Conservation (phyloP, 2,888 invertebrate species). For the Horisme vitalbata region DNA sequence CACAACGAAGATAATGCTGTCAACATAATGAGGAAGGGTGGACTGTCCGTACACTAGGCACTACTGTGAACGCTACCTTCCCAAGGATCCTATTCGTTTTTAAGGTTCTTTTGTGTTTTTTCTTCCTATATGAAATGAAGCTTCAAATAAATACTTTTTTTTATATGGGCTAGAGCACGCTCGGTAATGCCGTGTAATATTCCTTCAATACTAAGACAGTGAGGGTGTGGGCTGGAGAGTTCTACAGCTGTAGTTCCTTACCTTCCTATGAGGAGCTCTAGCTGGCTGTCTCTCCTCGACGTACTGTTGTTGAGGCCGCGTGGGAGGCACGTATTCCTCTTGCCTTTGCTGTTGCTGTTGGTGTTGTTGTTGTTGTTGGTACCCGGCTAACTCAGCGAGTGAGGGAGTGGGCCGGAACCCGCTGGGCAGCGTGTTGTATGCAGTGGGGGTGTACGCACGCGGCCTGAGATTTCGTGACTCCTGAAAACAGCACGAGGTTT, state of each 20-base stretch:
- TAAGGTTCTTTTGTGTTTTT: no score
- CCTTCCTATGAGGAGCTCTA: slow-evolving; percentile 63
- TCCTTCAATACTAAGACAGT: no score
- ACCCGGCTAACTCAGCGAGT: slow-evolving; percentile 74
- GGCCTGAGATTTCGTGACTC: slow-evolving; percentile 76
- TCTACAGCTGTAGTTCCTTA: slow-evolving; percentile 26
- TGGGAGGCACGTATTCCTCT: no score
- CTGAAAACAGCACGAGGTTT: slow-evolving; percentile 53
- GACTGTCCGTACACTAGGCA: no score
- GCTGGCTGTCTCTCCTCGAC: slow-evolving; percentile 88
- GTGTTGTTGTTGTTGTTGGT: slow-evolving; percentile 57
- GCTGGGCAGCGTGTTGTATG: slow-evolving; percentile 66
- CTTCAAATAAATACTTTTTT: no score
- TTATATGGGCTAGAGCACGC: no score
- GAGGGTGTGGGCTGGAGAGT: neutral
- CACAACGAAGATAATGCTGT: no score
- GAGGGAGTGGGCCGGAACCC: slow-evolving; percentile 74
- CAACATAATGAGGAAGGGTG: no score
- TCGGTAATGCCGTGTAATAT: no score
- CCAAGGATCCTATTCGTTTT: no score
- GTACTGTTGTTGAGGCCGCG: slow-evolving; percentile 54
- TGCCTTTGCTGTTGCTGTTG: slow-evolving; percentile 47
- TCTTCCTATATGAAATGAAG: no score
- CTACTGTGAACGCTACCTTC: no score
- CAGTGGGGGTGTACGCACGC: slow-evolving; percentile 68